phyloP scores from a whole-genome alignment of 2,797 vertebrate species.

The Myotis daubentonii region DNA sequence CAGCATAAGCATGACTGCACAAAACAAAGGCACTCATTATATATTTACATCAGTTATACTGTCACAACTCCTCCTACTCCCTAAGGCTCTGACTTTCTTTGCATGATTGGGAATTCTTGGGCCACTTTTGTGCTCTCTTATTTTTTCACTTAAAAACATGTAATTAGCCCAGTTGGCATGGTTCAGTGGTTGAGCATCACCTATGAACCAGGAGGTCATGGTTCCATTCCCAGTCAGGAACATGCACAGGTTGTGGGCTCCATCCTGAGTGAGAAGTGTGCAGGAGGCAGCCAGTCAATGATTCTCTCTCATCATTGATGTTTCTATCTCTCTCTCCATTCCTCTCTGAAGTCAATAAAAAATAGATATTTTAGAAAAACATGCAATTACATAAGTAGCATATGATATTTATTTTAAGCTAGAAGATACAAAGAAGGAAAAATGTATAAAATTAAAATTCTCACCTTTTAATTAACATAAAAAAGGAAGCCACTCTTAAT shows the following conservation, averaged over 20 bases:
- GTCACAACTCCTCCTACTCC: background rate
- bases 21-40: constrained; percentile 77
- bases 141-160: background rate
- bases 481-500: background rate
- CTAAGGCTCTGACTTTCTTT: background rate
- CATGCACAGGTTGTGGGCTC: too few relatives aligned
- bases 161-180: background rate
- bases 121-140: background rate
- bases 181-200: too few relatives aligned
- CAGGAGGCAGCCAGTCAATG: too few relatives aligned
- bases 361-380: background rate
- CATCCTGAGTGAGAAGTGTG: too few relatives aligned
- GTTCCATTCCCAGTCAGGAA: too few relatives aligned
- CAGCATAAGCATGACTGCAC: constrained; percentile 93
- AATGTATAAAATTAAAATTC: background rate
- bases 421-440: background rate
- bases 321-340: too few relatives aligned
- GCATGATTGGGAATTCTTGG: background rate
- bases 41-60: background rate
- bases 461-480: background rate
- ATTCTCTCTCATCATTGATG: too few relatives aligned
- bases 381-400: background rate
- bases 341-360: background rate
- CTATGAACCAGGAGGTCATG: too few relatives aligned
- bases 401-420: background rate